Evolutionary conservation across 2,113 vertebrate species (phyloP), one percentile per base, ranked within the genome.

Genomic region (Spheniscus mendiculus): DNA sequence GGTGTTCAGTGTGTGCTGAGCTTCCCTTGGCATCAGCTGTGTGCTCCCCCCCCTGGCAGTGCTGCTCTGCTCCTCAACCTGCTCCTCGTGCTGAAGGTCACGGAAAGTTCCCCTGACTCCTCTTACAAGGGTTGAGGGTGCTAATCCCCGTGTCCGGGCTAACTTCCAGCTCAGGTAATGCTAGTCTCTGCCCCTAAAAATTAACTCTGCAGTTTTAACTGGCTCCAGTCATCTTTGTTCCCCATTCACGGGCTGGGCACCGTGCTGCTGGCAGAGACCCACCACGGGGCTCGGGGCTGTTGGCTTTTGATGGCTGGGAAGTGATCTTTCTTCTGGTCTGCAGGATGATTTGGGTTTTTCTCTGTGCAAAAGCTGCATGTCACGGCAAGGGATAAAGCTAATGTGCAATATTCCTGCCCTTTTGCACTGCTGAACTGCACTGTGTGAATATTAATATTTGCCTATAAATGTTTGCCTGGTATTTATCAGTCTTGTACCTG

Each of bases 181-280:
- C 94, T 94, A 95, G 29, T 84, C 61, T 70, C 34, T 93, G 73
- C 55, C 45, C 61, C 73, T 66, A 82, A 53, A 97, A 93, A 49
- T 61, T 47, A 85, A 6, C 69, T 73, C 34, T 29, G 30, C 18
- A 1, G 1, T 95, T 95, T 69, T 32, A 58, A 0, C 15, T 72
- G 80, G 32, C 58, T 72, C 49, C 50, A 32, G 20, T 11, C 2
- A 1, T 40, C 56, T 76, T 89, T 67, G n/a, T 72, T 82, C 65
- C 40, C 63, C 22, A 7, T 36, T 59, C 47, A 2, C 1, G 3
- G 55, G 56, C 47, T 72, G 72, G 80, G 83, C 69, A 63, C 38
- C 0, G 3, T 29, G 5, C 53, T 77, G 69, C 91, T 87, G 83
- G 86, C 79, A 83, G 16, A 79, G 44, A 66, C 53, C 55, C 20